Evolutionary conservation across 2,797 vertebrate genomes (phyloP).

Genomic region (Orestias chungarensis): DNA sequence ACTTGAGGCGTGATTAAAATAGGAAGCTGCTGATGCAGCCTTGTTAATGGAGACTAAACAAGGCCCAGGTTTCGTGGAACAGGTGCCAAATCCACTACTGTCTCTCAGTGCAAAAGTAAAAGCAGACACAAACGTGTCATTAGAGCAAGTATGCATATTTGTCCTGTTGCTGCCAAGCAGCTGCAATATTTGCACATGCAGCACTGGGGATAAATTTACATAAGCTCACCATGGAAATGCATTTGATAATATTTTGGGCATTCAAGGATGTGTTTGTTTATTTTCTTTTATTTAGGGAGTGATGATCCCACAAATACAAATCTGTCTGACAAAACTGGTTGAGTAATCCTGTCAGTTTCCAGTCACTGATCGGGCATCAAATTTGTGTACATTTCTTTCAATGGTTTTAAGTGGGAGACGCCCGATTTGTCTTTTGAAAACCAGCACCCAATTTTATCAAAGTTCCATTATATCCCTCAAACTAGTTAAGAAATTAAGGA

Average conservation of each 20-base stretch:
- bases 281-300: background rate
- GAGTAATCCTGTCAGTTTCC: background rate
- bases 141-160: constrained; percentile 43
- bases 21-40: constrained; percentile 66
- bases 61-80: constrained; percentile 56
- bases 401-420: background rate
- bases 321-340: background rate
- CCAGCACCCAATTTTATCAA: background rate
- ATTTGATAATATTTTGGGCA: background rate
- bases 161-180: constrained; percentile 32
- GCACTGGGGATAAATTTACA: background rate
- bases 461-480: background rate
- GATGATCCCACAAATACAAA: background rate
- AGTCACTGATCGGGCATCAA: background rate
- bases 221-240: background rate
- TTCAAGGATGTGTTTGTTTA: background rate
- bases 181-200: constrained; percentile 19
- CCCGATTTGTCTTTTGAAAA: background rate
- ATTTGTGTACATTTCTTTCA: background rate
- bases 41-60: constrained; percentile 73
- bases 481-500: background rate
- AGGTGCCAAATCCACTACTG: constrained; percentile 63
- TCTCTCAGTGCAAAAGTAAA: constrained; percentile 37
- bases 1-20: constrained; percentile 77
- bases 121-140: constrained; percentile 38